Evolutionary conservation across 2,797 vertebrate genomes (phyloP).

Genomic region (Zalophus californianus): DNA sequence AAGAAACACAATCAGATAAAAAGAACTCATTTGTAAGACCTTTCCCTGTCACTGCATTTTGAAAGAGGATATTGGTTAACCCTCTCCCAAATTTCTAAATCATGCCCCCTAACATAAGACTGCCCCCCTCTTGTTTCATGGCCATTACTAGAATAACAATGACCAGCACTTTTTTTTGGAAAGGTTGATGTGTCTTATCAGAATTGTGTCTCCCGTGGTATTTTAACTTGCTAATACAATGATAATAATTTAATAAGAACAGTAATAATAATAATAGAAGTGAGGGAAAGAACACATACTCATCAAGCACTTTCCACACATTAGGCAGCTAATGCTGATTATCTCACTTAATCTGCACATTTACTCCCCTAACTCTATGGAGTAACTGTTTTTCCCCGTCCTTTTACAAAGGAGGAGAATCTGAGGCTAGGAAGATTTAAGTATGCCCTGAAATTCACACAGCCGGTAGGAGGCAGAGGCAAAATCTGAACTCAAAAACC

Average conservation of each 20-base stretch:
- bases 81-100: neutral
- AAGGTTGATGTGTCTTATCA: neutral
- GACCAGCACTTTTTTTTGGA: neutral
- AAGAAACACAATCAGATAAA: slow-evolving; percentile 26
- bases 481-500: neutral
- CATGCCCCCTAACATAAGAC: neutral
- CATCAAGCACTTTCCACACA: neutral
- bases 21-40: neutral
- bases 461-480: neutral
- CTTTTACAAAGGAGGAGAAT: neutral
- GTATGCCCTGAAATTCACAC: neutral
- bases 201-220: neutral
- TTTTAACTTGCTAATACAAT: neutral
- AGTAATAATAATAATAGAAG: neutral
- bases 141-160: neutral
- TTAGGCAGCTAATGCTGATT: neutral
- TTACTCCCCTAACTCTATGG: neutral
- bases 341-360: neutral
- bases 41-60: neutral
- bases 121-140: neutral
- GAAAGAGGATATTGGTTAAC: neutral
- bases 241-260: neutral
- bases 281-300: neutral
- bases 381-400: neutral
- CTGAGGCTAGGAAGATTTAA: neutral